Evolutionary conservation across 1,140 invertebrate genomes (phyloP), one percentile per base, ranked within the genome.

Genomic region (Leptopilina boulardi): DNA sequence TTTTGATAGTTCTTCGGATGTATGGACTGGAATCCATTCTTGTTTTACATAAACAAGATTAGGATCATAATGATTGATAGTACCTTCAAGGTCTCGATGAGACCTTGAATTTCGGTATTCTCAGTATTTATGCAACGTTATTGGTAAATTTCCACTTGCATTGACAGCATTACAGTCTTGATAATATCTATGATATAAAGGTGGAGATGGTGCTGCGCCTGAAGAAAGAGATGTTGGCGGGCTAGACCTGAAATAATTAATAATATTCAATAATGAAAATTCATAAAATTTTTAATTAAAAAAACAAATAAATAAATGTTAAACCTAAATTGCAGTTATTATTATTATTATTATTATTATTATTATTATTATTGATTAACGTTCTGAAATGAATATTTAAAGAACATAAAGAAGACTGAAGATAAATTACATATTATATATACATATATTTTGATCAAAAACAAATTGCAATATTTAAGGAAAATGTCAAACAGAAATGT

Each of bases 121-220:
- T 91, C 90, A 91, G 90, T 91, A 91, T 77, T 91, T 91, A 75
- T 90, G 90, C 51, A 91, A 77, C 83, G 90, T 89, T 82, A 91
- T 90, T 6, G 90, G 89, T 73, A 91, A 56, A 85, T 91, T 91
- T 6, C 89, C 89, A 71, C 89, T 91, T 66, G 89, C 88, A 71
- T 89, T 91, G 1, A 90, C 87, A 15, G 87, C 86, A 59, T 91
- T 91, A 80, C 90, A 91, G 80, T 91, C 89, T 80, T 91, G 90
- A 51, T 91, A 90, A 66, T 91, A 91, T 83, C 90, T 87, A 75
- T 90, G 89, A 56, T 91, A 91, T 13, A 90, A 79, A 21, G 90
- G 89, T 13, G 90, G 89, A 0, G 90, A 91, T 30, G 89, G 87
- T 1, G 90, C 89, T 5, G 90, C 88, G 9, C 89, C 86, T 5